Percentiles rank a stretch among this genome's conserved stretches.
phyloP scores from a whole-genome alignment of 2,113 vertebrate genomes.

The Candoia aspera region DNA sequence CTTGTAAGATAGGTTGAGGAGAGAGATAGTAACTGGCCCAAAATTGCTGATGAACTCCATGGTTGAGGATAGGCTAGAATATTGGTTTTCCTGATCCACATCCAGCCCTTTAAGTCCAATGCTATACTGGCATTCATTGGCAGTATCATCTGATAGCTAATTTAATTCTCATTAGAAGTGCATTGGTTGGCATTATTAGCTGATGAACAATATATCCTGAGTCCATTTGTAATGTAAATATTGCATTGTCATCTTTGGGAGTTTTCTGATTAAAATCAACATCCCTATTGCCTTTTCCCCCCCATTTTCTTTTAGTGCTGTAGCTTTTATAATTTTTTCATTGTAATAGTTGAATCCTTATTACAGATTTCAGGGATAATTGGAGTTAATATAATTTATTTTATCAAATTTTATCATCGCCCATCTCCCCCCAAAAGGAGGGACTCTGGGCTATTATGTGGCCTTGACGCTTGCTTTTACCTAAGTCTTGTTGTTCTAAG shows the following conservation, averaged over 20 bases:
- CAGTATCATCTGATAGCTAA: not conserved
- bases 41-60: not conserved
- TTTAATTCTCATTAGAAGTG: not conserved
- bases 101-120: not conserved
- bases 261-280: not conserved
- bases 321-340: not conserved
- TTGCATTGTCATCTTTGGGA: not conserved
- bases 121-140: not conserved
- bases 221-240: not conserved
- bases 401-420: too few species aligned
- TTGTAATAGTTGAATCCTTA: not conserved
- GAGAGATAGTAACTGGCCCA: not conserved
- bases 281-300: not conserved
- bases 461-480: not conserved
- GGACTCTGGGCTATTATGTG: too few species aligned
- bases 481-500: not conserved
- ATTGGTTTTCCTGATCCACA: not conserved
- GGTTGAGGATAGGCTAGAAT: not conserved
- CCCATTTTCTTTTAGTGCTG: not conserved
- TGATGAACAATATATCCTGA: not conserved
- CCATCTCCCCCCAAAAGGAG: too few species aligned
- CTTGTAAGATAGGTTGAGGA: not conserved
- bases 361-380: not conserved
- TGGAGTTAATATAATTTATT: too few species aligned
- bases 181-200: not conserved